Percentiles rank a stretch among this genome's conserved stretches.
Evolutionary conservation across 30 jellyfish, hydroid and myxozoan species (phyloP).

Genomic region (Cassiopea xamachana): DNA sequence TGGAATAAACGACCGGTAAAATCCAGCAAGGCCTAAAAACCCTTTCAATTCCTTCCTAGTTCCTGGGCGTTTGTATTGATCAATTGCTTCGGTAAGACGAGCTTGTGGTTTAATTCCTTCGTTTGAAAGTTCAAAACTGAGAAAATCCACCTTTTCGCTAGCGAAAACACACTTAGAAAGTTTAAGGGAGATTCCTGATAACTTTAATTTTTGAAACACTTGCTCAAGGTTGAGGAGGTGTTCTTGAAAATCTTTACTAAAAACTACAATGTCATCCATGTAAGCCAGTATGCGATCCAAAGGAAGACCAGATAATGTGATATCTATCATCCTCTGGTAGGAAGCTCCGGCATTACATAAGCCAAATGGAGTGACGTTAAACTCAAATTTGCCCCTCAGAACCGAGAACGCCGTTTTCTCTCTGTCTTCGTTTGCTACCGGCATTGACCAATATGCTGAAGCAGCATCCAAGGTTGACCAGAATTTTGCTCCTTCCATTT

Average conservation of each 20-base stretch:
- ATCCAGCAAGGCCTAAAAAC: constrained; percentile 35
- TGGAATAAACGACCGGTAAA: constrained; percentile 49
- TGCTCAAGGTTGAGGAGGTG: constrained; percentile 51
- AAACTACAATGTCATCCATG: constrained; percentile 64
- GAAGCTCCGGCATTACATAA: constrained; percentile 53
- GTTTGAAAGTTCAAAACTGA: constrained; percentile 56
- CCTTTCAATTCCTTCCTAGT: constrained; percentile 47
- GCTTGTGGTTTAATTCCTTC: constrained; percentile 66
- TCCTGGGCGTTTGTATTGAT: constrained; percentile 29
- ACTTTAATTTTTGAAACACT: constrained; percentile 39
- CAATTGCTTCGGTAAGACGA: constrained; percentile 53
- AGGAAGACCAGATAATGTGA: constrained; percentile 52
- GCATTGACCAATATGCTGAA: constrained; percentile 66
- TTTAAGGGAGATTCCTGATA: constrained; percentile 44
- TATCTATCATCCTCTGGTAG: constrained; percentile 63
- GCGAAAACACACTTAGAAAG: constrained; percentile 58
- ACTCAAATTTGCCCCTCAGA: constrained; percentile 60
- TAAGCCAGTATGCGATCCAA: constrained; percentile 44
- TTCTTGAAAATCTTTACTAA: constrained; percentile 44
- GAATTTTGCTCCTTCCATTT: constrained; percentile 72
- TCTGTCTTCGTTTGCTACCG: constrained; percentile 45
- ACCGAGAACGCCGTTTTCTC: constrained; percentile 69
- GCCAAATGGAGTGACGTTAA: constrained; percentile 51
- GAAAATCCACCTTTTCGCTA: constrained; percentile 45
- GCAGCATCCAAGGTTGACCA: constrained; percentile 69